Evolutionary conservation across 2,113 vertebrate species (phyloP).

Genomic region (Pseudonaja textilis): DNA sequence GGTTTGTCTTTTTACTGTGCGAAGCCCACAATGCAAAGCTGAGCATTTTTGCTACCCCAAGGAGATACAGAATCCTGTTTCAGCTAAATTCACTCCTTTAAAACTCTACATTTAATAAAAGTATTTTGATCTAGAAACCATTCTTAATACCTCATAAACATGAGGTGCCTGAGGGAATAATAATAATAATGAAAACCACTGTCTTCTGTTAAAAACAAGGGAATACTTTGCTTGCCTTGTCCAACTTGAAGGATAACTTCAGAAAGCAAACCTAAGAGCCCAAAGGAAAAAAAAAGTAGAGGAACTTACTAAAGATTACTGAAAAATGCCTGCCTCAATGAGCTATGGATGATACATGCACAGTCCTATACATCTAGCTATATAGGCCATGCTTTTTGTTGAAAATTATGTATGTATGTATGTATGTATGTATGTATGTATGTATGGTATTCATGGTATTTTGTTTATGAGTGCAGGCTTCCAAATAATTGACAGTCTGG

Average conservation of each 20-base stretch:
- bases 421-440: too few species aligned
- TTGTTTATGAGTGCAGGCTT: too few species aligned
- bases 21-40: slow-evolving; percentile 9
- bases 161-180: background rate
- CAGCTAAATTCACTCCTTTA: background rate
- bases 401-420: background rate
- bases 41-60: slow-evolving; percentile 15
- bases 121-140: background rate
- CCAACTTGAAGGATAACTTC: background rate
- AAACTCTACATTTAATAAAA: background rate
- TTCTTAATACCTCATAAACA: background rate
- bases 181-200: slow-evolving; percentile 25
- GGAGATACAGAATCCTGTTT: background rate
- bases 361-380: background rate
- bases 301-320: background rate
- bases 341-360: background rate
- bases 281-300: background rate
- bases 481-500: too few species aligned
- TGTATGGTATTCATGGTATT: too few species aligned
- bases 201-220: background rate
- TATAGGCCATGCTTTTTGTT: background rate
- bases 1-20: background rate
- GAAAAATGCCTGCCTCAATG: background rate
- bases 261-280: slow-evolving; percentile 5
- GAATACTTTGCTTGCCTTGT: background rate